Evolutionary conservation across 2,888 invertebrate genomes (phyloP).

Genomic region (Conops quadrifasciatus): DNA sequence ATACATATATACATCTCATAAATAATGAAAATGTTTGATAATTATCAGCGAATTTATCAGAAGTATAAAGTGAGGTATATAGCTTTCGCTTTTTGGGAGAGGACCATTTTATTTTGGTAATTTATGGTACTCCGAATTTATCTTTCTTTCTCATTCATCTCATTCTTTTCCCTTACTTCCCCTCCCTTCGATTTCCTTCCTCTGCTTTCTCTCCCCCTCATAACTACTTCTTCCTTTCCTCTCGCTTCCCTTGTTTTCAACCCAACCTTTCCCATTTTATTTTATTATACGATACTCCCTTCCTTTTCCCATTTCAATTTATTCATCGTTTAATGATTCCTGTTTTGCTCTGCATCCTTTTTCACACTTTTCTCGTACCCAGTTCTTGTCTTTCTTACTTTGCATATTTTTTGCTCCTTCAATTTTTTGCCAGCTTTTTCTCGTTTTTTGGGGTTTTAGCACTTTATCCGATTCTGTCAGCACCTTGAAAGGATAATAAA

Average conservation of each 20-base stretch:
- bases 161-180: neutral
- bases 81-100: no score
- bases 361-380: neutral
- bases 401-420: neutral
- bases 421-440: neutral
- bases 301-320: neutral
- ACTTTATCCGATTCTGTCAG: slow-evolving; percentile 2
- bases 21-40: no score
- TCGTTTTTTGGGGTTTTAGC: no score
- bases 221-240: neutral
- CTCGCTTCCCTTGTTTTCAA: neutral
- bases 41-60: no score
- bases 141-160: neutral
- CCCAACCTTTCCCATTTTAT: no score
- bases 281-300: neutral
- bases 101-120: no score
- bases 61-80: no score
- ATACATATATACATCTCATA: no score
- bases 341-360: neutral
- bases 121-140: no score
- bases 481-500: slow-evolving; percentile 30
- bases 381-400: no score
- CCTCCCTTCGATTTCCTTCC: neutral
- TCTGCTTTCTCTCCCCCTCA: neutral
- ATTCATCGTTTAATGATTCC: no score